These are phyloP conservation scores for Delichon dasypus DNA, from an alignment of 2,797 vertebrate species.

Conservation along the genomic window DNA sequence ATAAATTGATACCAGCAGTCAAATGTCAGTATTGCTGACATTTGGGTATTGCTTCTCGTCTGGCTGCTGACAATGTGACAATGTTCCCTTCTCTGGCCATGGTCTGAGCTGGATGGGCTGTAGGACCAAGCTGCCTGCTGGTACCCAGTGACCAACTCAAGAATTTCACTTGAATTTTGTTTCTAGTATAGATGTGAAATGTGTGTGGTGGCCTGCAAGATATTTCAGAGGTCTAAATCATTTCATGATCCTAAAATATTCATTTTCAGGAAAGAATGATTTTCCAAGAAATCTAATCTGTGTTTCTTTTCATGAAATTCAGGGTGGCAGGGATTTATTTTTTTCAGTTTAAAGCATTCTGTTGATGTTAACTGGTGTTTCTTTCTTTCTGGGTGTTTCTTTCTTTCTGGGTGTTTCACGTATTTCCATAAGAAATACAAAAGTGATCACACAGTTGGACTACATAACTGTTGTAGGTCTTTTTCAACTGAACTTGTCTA, in stretches of 20 bases:
- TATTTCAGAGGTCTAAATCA: background rate
- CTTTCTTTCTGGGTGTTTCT: background rate
- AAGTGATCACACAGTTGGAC: background rate
- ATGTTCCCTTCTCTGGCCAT: background rate
- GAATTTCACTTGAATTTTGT: background rate
- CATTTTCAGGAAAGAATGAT: background rate
- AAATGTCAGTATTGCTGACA: background rate
- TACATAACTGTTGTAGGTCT: background rate
- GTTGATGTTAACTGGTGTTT: background rate
- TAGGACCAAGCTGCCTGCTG: background rate
- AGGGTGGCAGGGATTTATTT: background rate
- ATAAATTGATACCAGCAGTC: background rate
- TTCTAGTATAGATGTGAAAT: background rate
- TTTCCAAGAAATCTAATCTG: background rate
- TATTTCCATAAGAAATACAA: background rate
- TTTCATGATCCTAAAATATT: background rate
- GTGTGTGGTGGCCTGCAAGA: background rate
- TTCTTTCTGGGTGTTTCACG: too few relatives aligned
- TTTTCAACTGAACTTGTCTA: background rate
- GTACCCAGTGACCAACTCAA: background rate
- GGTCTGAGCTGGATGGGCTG: background rate
- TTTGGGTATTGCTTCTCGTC: background rate
- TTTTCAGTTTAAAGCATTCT: background rate
- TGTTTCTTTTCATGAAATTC: background rate
- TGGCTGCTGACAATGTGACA: background rate